Evolutionary conservation across 2,888 invertebrate genomes (phyloP).

Genomic region (Euplagia quadripunctaria): DNA sequence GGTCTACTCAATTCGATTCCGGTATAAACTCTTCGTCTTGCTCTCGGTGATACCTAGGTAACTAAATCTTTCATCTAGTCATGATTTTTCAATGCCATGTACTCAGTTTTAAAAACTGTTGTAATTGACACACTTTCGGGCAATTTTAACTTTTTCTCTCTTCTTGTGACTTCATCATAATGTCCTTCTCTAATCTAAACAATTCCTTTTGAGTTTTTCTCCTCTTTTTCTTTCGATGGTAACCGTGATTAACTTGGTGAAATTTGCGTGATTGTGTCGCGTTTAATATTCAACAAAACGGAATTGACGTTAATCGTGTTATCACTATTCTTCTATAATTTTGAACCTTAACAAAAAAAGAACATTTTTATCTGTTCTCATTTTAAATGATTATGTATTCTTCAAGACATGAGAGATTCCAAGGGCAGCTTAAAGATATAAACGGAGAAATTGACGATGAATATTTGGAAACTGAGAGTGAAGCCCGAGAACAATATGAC

Average conservation of each 20-base stretch:
- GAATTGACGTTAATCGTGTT: too few relatives aligned
- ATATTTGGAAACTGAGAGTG: constrained; percentile 3
- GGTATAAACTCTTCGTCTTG: background rate
- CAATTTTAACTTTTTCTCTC: background rate
- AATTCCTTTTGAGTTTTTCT: background rate
- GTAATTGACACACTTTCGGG: background rate
- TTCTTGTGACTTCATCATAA: background rate
- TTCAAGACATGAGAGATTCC: background rate
- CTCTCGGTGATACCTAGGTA: background rate
- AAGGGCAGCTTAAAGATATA: constrained; percentile 1
- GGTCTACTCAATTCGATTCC: background rate
- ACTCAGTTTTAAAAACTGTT: background rate
- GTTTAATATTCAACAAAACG: too few relatives aligned
- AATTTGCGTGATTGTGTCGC: background rate
- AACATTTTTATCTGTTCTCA: background rate
- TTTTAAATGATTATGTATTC: background rate
- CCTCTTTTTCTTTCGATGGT: background rate
- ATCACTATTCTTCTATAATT: too few relatives aligned
- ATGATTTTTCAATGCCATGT: background rate
- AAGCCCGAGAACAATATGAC: constrained; percentile 61
- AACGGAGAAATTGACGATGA: constrained; percentile 4
- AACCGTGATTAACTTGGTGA: background rate
- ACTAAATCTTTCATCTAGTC: background rate
- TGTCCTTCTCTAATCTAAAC: background rate
- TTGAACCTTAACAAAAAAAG: too few relatives aligned